Evolutionary conservation across 2,797 vertebrate species (phyloP).

Genomic region (Phrynocephalus forsythii): DNA sequence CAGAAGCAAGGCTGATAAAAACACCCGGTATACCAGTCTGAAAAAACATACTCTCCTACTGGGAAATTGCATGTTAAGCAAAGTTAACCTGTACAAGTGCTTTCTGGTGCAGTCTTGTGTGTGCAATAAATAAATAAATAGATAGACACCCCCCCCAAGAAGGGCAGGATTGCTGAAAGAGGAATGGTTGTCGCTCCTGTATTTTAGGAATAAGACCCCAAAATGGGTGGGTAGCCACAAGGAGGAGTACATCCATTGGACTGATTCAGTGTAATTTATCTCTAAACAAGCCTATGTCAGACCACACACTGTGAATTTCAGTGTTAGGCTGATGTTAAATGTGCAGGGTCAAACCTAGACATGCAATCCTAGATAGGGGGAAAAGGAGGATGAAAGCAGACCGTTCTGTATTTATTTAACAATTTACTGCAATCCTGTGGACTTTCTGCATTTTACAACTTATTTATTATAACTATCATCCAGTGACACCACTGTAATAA

Average conservation of each 20-base stretch:
- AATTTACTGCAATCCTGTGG: not conserved
- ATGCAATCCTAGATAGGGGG: not conserved
- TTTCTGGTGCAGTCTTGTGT: not conserved
- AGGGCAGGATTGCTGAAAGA: not conserved
- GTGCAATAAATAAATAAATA: too few species aligned
- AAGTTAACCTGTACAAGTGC: not conserved
- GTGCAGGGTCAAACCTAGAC: not conserved
- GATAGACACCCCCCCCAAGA: not conserved
- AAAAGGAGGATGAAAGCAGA: not conserved
- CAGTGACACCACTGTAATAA: not conserved
- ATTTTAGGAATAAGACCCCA: too few species aligned
- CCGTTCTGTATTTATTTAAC: too few species aligned
- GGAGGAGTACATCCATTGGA: not conserved
- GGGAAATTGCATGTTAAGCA: not conserved
- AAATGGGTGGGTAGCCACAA: too few species aligned
- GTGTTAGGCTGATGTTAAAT: not conserved
- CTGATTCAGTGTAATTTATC: too few species aligned
- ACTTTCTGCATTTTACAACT: not conserved
- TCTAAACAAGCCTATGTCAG: not conserved
- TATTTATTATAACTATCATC: conserved; percentile 9
- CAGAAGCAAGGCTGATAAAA: not conserved
- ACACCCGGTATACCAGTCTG: not conserved
- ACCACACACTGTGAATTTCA: not conserved
- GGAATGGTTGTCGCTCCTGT: not conserved
- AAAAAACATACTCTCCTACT: not conserved